A percentile compares a stretch with the other conserved stretches of the same genome.
These are phyloP conservation scores for Ctena decussata DNA, from an alignment of 2,888 invertebrate genomes.

Conservation along the genomic window DNA sequence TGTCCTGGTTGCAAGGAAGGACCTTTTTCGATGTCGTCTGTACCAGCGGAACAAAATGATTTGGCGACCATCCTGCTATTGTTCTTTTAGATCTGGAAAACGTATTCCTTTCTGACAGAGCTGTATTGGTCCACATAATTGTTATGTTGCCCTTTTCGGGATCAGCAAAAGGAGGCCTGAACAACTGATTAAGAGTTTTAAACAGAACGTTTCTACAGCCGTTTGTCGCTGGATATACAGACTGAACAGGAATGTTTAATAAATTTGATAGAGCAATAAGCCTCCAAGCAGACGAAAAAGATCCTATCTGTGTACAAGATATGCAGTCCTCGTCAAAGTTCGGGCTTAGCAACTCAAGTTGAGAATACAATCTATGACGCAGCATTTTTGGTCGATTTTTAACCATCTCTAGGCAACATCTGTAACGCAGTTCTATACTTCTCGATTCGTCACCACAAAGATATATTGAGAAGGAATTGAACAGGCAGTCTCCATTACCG, in stretches of 20 bases:
- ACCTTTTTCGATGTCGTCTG: no score
- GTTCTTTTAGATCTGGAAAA: not conserved
- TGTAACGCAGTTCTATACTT: slow-evolving; percentile 16
- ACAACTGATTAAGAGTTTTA: not conserved
- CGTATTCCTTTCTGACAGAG: not conserved
- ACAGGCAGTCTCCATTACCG: slow-evolving; percentile 3
- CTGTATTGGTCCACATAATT: slow-evolving; percentile 33
- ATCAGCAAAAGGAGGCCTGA: slow-evolving; percentile 20
- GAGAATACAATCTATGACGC: not conserved
- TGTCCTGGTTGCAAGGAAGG: no score
- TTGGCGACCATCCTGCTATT: slow-evolving; percentile 4
- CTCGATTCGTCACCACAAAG: slow-evolving; percentile 20
- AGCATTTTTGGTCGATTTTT: not conserved
- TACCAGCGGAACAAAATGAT: slow-evolving; percentile 23
- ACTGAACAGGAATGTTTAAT: slow-evolving; percentile 1
- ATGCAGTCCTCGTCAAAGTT: slow-evolving; percentile 15
- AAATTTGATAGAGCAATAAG: slow-evolving; percentile 23
- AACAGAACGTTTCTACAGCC: slow-evolving; percentile 2
- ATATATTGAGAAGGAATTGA: not conserved
- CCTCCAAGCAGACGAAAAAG: slow-evolving; percentile 9
- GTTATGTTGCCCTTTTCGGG: slow-evolving; percentile 20
- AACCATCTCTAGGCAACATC: slow-evolving; percentile 34
- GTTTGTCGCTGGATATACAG: slow-evolving; percentile 14
- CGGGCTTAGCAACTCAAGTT: not conserved
- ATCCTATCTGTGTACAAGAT: slow-evolving; percentile 4